Base-by-base conservation (phyloP, 2,113 vertebrate genomes). In the Periophthalmodon schlosseri region DNA sequence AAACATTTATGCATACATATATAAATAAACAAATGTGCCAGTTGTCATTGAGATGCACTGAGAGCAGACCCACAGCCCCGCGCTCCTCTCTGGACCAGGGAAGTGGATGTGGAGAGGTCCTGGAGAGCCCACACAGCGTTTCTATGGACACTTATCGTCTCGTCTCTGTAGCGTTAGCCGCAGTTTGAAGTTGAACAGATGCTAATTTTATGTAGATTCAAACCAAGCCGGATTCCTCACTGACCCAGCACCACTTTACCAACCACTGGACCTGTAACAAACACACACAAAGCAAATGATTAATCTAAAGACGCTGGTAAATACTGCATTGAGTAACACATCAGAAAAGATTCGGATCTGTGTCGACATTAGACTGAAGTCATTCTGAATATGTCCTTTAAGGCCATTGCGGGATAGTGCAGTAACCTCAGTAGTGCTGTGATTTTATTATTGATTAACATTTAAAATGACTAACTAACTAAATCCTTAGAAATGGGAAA, bases 111-210 rank as follows among this genome's bases (percentile, higher is more conserved):
- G 77, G 58, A 90, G 87, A 84, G 86, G 57, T 44, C 44, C 74
- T 81, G 80, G 84, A 87, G 83, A 88, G 84, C 77, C 75, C 75
- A 71, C 73, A 74, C 82, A 82, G 81, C 81, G 82, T 75, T 77
- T 80, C 75, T 86, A 83, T 76, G 79, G 75, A 80, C 76, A 33
- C 79, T 79, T 73, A 76, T 54, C 77, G 67, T 72, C 66, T 39
- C 66, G 49, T 76, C 61, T 57, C 56, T 71, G 50, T 72, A 68
- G 39, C 79, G 78, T 74, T 67, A 64, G 60, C 78, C 72, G 78
- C 70, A 68, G 87, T 88, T 91, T 89, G 85, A 91, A 89, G 85
- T 92, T 92, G 89, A 89, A 90, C 88, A 89, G 83, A 93, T 91
- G 88, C 78, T 88, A 90, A 92, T 93, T 84, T 77, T 86, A 86